These are phyloP conservation scores for Idaea biselata DNA, from an alignment of 2,888 invertebrate species.

Conservation along the genomic window DNA sequence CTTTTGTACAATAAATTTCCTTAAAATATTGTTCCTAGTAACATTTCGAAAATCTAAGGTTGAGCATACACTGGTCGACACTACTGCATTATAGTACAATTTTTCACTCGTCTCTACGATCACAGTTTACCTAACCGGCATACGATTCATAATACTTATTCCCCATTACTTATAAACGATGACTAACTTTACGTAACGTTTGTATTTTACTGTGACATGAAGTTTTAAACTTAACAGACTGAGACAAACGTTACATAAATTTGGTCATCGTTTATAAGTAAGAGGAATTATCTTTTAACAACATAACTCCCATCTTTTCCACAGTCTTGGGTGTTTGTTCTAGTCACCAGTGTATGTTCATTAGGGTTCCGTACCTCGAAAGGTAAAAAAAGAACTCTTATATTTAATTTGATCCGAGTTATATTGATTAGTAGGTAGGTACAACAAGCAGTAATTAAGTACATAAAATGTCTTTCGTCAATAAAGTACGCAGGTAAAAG, in stretches of 20 bases:
- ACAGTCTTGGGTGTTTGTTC: too few relatives aligned
- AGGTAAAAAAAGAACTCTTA: background rate
- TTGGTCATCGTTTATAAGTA: too few relatives aligned
- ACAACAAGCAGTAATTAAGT: background rate
- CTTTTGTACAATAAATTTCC: conserved; percentile 49
- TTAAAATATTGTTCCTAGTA: conserved; percentile 19
- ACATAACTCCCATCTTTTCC: too few relatives aligned
- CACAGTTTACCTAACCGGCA: too few relatives aligned
- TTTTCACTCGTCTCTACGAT: too few relatives aligned
- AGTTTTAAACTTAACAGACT: too few relatives aligned
- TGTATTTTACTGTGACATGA: too few relatives aligned
- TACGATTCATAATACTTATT: too few relatives aligned
- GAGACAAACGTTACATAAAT: too few relatives aligned
- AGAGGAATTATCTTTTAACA: too few relatives aligned
- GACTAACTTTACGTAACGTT: too few relatives aligned
- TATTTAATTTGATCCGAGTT: background rate
- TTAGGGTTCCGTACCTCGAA: background rate
- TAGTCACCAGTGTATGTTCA: background rate
- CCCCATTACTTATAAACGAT: too few relatives aligned
- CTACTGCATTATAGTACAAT: conserved; percentile 29
- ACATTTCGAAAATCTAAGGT: conserved; percentile 20
- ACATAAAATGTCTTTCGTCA: background rate
- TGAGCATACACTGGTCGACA: conserved; percentile 21
- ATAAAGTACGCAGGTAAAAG: background rate
- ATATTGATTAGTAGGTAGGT: background rate